A percentile compares a stretch with the other conserved stretches of the same genome.
Evolutionary conservation across 1,140 invertebrate species (phyloP).

Genomic region (Leptinotarsa defecta): DNA sequence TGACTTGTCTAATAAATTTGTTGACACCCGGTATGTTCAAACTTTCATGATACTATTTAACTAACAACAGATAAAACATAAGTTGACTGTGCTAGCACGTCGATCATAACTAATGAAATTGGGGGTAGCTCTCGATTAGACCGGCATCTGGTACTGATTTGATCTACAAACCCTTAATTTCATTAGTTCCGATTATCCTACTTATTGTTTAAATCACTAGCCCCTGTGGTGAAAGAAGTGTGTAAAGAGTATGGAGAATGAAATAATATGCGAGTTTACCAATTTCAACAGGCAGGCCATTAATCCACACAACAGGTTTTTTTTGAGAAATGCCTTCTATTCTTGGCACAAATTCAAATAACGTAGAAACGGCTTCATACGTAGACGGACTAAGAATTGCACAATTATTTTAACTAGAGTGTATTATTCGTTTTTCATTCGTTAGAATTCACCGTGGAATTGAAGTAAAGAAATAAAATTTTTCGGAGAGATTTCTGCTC

Average conservation of each 20-base stretch:
- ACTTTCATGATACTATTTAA: too few species aligned
- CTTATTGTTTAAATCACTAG: neutral
- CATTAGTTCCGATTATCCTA: neutral
- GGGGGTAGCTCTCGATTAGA: too few species aligned
- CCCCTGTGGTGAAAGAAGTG: neutral
- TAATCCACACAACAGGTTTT: slow-evolving; percentile 32
- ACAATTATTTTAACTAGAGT: neutral
- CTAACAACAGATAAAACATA: too few species aligned
- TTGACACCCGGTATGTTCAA: too few species aligned
- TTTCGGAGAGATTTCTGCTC: too few species aligned
- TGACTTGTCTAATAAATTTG: too few species aligned
- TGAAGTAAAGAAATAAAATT: too few species aligned
- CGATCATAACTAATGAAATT: too few species aligned
- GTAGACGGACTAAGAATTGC: neutral
- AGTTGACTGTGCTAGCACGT: too few species aligned
- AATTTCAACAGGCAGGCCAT: slow-evolving; percentile 27
- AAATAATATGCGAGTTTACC: slow-evolving; percentile 10
- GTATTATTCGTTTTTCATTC: neutral
- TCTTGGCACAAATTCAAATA: slow-evolving; percentile 10
- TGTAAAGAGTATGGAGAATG: neutral
- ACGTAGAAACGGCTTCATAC: neutral
- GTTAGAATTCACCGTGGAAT: neutral
- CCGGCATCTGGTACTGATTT: too few species aligned
- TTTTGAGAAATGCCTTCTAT: neutral
- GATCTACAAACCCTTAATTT: neutral